Conservation (phyloP, 2,888 invertebrate species). For the Tachystola acroxantha region DNA sequence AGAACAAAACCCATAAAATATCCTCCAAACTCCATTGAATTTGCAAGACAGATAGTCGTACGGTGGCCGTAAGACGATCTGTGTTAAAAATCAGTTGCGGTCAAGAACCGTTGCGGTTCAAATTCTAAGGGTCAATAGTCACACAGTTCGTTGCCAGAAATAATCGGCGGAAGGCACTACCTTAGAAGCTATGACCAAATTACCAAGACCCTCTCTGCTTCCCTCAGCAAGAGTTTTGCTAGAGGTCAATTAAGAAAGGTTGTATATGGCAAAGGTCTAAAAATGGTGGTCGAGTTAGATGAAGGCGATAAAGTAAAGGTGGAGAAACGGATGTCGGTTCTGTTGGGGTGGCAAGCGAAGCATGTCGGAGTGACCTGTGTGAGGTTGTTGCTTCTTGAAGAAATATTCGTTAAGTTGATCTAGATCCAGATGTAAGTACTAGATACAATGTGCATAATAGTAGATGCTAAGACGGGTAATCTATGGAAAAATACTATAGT, state of each 20-base stretch:
- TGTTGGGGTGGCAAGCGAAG: constrained; percentile 57
- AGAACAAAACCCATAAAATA: no score
- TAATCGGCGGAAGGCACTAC: constrained; percentile 50
- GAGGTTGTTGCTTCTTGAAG: constrained; percentile 10
- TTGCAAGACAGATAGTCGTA: no score
- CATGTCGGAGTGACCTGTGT: constrained; percentile 34
- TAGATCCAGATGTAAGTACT: background rate
- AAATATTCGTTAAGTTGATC: background rate
- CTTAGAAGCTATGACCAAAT: no score
- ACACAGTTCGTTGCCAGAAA: constrained; percentile 50
- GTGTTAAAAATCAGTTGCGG: constrained; percentile 5
- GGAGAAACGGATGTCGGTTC: constrained; percentile 28
- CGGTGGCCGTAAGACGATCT: no score
- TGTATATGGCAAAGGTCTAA: no score
- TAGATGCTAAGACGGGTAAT: no score
- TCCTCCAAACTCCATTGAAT: no score
- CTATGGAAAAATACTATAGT: no score
- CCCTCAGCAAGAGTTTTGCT: no score
- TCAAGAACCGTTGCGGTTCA: constrained; percentile 7
- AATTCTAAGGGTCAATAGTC: constrained; percentile 48
- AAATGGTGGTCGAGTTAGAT: constrained; percentile 1
- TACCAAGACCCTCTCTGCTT: no score
- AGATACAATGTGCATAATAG: no score
- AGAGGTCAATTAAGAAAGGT: no score
- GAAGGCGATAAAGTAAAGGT: constrained; percentile 34